Evolutionary conservation across 1,140 invertebrate genomes (phyloP), one percentile per base, ranked within the genome.

Genomic region (Bathynomus jamesi): DNA sequence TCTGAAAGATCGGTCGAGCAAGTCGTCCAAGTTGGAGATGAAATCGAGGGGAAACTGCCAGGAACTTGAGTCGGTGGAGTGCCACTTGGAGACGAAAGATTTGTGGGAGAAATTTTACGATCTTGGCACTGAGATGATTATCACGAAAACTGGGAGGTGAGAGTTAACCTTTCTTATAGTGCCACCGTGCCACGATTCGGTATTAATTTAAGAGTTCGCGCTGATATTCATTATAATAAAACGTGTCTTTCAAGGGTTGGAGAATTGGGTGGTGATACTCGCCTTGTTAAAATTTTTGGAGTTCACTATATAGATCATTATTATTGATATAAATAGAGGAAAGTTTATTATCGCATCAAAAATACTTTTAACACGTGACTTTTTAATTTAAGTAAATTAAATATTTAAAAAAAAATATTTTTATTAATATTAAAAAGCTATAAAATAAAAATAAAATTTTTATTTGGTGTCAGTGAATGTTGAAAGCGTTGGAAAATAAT

Each of bases 71-170:
- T 53, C 64, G 69, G 78, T 80, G 61, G 71, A 80, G 60, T 82
- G 81, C 71, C 79, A 80, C 70, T 76, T 87, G 65, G 86, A 87
- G 76, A 82, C 82, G 25, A 83, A 83, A 73, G 93, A 96, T 71
- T 84, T 94, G 24, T 94, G 92, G 92, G 90, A 94, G 82, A 93
- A 95, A 83, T 98, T 98, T 84, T 92, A 96, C 82, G 90, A 94
- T 68, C 84, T 96, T 61, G 93, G 94, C 73, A 97, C 95, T 0
- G 95, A 98, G 82, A 98, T 98, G 95, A 97, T 98, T 83, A 97
- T 98, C 82, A 98, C 95, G 17, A 97, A 97, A 85, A 94, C 93
- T 75, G 95, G 95, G 83, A 90, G 95, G 17, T 8, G 7, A 8
- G 17, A 8, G 17, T 40, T 8, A 8, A 40, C 17, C 7, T 40